A percentile compares a stretch with the other conserved stretches of the same genome.
These are phyloP conservation scores for Oceanites oceanicus DNA, from an alignment of 2,113 vertebrate species.

Conservation along the genomic window DNA sequence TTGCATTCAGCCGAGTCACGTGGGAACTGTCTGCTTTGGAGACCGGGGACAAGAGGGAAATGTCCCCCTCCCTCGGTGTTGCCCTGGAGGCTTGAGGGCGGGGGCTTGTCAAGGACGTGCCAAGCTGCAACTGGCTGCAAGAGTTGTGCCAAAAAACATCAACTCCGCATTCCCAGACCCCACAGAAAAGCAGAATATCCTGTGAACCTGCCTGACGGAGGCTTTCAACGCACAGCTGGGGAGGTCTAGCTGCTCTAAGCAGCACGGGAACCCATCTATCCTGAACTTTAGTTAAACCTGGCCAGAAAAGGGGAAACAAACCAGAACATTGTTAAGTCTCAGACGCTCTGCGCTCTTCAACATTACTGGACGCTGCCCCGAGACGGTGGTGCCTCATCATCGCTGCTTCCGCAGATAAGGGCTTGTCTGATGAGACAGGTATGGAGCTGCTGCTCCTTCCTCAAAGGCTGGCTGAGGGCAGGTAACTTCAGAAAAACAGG, in stretches of 20 bases:
- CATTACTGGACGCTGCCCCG: accelerated
- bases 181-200: not conserved
- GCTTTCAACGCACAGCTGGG: accelerated
- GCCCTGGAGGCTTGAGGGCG: not conserved
- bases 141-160: not conserved
- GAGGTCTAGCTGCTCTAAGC: not conserved
- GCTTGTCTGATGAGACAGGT: not conserved
- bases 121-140: not conserved
- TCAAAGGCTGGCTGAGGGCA: not conserved
- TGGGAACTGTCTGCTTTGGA: not conserved
- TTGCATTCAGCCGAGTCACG: not conserved
- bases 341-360: not conserved
- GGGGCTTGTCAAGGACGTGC: not conserved
- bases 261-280: not conserved
- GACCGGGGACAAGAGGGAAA: not conserved
- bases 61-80: not conserved
- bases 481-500: not conserved
- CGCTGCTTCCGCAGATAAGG: not conserved
- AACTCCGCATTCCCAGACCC: not conserved
- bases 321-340: not conserved
- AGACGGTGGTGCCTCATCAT: not conserved
- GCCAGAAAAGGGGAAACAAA: not conserved
- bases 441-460: not conserved
- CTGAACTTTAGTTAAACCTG: not conserved
- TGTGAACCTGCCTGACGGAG: not conserved